These are phyloP conservation scores for Microcebus jonahi DNA, from an alignment of 2,113 vertebrate genomes.

Conservation along the genomic window DNA sequence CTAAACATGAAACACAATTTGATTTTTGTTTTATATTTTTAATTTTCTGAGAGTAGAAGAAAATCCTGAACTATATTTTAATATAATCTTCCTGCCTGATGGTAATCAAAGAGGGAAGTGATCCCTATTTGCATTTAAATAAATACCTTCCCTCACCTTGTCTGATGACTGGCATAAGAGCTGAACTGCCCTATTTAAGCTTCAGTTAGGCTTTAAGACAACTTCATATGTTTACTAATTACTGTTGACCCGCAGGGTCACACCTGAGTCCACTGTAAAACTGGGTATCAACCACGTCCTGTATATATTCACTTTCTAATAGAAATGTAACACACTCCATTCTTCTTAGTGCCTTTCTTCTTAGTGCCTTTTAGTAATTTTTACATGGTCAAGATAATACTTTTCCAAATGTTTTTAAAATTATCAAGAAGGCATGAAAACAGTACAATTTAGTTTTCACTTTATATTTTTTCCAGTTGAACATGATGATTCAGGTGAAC, in stretches of 20 bases:
- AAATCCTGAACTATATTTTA: background rate
- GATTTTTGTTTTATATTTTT: background rate
- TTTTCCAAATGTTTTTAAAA: conserved; percentile 24
- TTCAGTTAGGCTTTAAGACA: background rate
- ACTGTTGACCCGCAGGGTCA: background rate
- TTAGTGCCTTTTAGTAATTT: background rate
- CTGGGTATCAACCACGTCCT: background rate
- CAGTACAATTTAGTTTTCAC: background rate
- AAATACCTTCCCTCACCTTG: background rate
- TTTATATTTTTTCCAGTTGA: background rate
- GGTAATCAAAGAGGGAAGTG: background rate
- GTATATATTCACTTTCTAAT: background rate
- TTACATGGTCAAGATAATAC: background rate
- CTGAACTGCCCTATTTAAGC: background rate
- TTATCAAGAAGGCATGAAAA: background rate
- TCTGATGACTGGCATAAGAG: background rate
- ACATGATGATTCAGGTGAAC: background rate
- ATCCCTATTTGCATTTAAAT: background rate
- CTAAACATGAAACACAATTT: background rate
- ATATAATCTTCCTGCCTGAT: background rate
- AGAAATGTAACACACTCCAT: background rate
- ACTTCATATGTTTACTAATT: conserved; percentile 1
- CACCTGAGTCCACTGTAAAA: background rate
- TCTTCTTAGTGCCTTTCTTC: background rate
- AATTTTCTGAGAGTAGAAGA: background rate